Percentiles rank a stretch among this genome's conserved stretches.
phyloP scores from a whole-genome alignment of 2,797 vertebrate species.

The Cryptoprocta ferox region DNA sequence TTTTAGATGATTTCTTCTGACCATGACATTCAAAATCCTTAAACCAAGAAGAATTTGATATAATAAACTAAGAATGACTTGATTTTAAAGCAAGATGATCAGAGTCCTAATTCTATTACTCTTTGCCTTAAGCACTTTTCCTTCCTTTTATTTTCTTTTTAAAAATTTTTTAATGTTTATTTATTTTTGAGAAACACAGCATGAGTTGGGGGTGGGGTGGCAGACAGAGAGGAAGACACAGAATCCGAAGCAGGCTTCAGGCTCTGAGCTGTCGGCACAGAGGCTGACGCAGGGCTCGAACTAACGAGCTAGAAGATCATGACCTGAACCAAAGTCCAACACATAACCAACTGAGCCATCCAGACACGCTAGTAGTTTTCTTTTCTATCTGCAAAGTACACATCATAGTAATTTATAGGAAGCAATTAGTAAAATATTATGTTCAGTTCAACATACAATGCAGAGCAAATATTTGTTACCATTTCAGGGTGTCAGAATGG shows the following conservation, averaged over 20 bases:
- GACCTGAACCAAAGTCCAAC: no score
- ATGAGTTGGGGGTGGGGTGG: no score
- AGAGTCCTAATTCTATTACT: neutral
- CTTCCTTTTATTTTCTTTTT: neutral
- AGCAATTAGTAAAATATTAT: neutral
- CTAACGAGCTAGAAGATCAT: no score
- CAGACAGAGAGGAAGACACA: no score
- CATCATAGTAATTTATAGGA: neutral
- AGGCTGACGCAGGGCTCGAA: no score
- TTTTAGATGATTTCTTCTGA: neutral
- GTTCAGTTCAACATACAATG: neutral
- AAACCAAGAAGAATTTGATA: neutral
- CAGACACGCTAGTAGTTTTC: neutral
- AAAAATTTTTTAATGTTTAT: no score
- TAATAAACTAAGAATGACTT: neutral
- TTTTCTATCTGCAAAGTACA: neutral
- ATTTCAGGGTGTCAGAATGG: neutral
- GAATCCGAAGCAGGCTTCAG: no score
- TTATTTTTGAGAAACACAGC: no score
- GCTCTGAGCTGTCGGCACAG: no score
- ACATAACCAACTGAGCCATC: no score
- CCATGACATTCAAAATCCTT: neutral
- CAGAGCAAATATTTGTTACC: neutral
- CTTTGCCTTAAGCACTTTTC: neutral
- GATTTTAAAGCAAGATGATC: neutral